Evolutionary conservation across 2,113 vertebrate species (phyloP).

Genomic region (Mustela lutreola): DNA sequence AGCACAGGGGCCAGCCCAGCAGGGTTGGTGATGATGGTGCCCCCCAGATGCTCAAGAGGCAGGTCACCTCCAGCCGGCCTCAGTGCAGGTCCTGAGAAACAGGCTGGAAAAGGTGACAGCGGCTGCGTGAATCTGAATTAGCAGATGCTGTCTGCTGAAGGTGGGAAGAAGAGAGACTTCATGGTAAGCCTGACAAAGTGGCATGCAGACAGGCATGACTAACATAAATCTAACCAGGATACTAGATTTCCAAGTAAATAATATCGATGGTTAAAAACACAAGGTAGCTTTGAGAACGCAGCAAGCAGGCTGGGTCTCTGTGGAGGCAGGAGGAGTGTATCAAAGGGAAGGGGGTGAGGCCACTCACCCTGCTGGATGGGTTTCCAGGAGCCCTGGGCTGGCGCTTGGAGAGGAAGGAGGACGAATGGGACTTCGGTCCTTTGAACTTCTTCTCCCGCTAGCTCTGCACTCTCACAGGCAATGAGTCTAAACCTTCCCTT

Average conservation of each 20-base stretch:
- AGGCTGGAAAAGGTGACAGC: background rate
- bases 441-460: background rate
- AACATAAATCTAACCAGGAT: background rate
- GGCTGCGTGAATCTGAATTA: background rate
- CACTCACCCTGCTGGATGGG: background rate
- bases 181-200: background rate
- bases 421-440: rapidly evolving
- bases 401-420: background rate
- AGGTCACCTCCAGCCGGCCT: background rate
- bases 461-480: background rate
- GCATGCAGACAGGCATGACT: background rate
- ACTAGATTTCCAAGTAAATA: background rate
- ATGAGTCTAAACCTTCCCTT: background rate
- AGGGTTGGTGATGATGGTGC: background rate
- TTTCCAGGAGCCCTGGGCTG: background rate
- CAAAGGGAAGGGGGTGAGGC: background rate
- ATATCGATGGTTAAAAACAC: background rate
- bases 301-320: background rate
- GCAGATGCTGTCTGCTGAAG: rapidly evolving
- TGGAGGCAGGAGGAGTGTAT: background rate
- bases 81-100: no score
- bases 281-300: background rate
- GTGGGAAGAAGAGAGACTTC: background rate
- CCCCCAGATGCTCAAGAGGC: background rate
- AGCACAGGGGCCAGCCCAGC: no score